These are phyloP conservation scores for Leptopilina boulardi DNA, from an alignment of 1,140 invertebrate species.

Conservation along the genomic window DNA sequence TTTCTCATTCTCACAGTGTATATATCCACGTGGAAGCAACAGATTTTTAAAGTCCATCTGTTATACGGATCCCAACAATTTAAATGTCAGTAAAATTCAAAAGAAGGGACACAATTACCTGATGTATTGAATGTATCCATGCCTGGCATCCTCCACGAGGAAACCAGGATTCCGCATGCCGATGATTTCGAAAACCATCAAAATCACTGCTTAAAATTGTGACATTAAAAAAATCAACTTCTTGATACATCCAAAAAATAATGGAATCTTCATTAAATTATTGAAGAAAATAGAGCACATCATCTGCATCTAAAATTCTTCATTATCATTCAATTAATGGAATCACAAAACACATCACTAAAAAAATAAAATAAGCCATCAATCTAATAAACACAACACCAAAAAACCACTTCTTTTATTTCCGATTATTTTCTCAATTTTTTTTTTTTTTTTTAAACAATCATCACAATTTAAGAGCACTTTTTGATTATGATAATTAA, in stretches of 20 bases:
- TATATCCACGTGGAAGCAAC: no score
- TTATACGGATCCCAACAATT: neutral
- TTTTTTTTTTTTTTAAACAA: no score
- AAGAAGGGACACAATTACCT: conserved; percentile 59
- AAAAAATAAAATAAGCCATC: no score
- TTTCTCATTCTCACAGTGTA: no score
- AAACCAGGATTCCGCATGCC: conserved; percentile 75
- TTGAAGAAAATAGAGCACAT: neutral
- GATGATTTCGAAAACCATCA: conserved; percentile 74
- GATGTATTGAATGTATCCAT: conserved; percentile 74
- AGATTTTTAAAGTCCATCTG: neutral
- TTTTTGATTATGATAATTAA: no score
- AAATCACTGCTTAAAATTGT: conserved; percentile 40
- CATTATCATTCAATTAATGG: no score
- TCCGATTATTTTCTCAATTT: no score
- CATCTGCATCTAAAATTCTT: no score
- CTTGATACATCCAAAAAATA: neutral
- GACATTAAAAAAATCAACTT: neutral
- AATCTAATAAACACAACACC: no score
- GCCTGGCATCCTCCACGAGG: conserved; percentile 73
- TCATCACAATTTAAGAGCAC: no score
- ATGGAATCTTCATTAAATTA: no score
- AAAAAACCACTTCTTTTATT: no score
- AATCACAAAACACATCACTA: neutral
- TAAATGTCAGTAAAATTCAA: neutral